phyloP scores from a whole-genome alignment of 2,888 invertebrate genomes.

The Mythimna albipuncta region DNA sequence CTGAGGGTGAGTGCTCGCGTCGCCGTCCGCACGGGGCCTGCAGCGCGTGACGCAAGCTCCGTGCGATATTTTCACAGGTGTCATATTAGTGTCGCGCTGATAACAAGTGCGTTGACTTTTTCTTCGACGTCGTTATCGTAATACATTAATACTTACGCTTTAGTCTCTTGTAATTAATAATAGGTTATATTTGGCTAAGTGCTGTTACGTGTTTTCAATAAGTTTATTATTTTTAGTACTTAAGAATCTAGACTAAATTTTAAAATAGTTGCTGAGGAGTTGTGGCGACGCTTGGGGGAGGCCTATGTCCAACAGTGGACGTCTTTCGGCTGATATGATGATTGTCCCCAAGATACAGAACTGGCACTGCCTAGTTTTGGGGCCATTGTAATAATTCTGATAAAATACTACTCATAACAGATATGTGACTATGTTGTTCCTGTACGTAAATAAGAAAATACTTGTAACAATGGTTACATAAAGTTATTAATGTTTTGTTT shows the following conservation, averaged over 20 bases:
- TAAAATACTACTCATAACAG: too few species aligned
- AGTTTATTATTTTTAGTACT: neutral
- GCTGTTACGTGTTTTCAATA: neutral
- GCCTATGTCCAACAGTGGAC: too few species aligned
- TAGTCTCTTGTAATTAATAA: slow-evolving; percentile 25
- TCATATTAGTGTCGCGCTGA: slow-evolving; percentile 68
- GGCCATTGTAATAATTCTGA: too few species aligned
- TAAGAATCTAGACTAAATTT: neutral
- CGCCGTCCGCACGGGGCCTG: slow-evolving; percentile 22
- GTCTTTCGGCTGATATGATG: too few species aligned
- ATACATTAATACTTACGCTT: slow-evolving; percentile 50
- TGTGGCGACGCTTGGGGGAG: too few species aligned
- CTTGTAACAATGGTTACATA: too few species aligned
- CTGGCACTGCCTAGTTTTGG: too few species aligned
- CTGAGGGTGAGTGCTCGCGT: slow-evolving; percentile 48
- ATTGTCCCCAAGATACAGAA: too few species aligned
- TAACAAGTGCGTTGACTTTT: slow-evolving; percentile 71
- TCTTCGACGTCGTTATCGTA: slow-evolving; percentile 64
- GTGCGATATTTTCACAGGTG: slow-evolving; percentile 74
- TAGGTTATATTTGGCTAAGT: slow-evolving; percentile 1
- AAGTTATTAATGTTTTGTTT: neutral
- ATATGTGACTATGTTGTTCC: too few species aligned
- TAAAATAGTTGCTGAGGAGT: too few species aligned
- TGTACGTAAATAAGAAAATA: too few species aligned
- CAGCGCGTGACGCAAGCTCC: slow-evolving; percentile 42